phyloP scores from a whole-genome alignment of 1,140 invertebrate genomes.

The Dreissena rostriformis region DNA sequence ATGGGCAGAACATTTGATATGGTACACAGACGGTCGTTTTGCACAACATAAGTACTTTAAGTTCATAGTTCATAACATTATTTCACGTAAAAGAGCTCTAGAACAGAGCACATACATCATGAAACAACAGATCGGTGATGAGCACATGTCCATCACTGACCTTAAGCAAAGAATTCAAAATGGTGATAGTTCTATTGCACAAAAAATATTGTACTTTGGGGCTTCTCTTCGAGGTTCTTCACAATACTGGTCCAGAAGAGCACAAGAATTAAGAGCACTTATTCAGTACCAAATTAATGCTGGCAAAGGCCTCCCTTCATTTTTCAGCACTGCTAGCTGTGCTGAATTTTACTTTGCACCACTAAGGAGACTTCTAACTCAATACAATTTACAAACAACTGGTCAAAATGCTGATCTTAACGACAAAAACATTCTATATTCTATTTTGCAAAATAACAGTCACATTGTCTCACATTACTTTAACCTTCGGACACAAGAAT shows the following conservation, averaged over 20 bases:
- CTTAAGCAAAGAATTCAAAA: constrained; percentile 41
- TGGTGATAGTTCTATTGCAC: constrained; percentile 39
- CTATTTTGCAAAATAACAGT: constrained; percentile 42
- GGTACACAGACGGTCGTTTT: constrained; percentile 58
- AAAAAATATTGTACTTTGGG: constrained; percentile 59
- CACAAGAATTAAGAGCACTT: constrained; percentile 53
- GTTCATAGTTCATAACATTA: constrained; percentile 61
- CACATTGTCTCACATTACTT: constrained; percentile 60
- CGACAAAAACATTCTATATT: constrained; percentile 1
- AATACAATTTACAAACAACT: neutral
- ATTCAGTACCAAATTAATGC: constrained; percentile 59
- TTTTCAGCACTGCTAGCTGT: constrained; percentile 53
- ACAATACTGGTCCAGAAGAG: constrained; percentile 55
- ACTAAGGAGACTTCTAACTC: constrained; percentile 17
- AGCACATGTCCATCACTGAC: constrained; percentile 38
- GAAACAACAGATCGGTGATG: constrained; percentile 57
- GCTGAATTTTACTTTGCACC: constrained; percentile 56
- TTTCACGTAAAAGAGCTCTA: constrained; percentile 41
- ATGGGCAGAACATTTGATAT: constrained; percentile 58
- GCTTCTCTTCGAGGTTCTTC: constrained; percentile 33
- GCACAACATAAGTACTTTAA: constrained; percentile 61
- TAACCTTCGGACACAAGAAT: constrained; percentile 48
- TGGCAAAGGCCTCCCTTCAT: constrained; percentile 42
- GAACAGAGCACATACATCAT: constrained; percentile 41
- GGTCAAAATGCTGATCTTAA: constrained; percentile 6